Conservation (phyloP, 2,113 vertebrate genomes). For the Asarcornis scutulata region DNA sequence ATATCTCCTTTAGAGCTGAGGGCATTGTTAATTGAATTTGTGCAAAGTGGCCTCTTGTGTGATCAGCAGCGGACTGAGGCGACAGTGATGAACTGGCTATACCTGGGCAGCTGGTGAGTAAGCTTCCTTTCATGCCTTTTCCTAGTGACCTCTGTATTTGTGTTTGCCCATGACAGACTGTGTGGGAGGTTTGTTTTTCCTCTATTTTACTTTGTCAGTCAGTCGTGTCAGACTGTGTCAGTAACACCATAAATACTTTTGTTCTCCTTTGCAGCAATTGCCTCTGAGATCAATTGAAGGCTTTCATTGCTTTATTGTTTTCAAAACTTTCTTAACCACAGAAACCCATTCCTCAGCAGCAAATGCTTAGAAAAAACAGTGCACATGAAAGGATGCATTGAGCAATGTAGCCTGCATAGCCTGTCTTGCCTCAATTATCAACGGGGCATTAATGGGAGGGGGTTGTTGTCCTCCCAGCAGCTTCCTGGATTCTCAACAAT, state of each 20-base stretch:
- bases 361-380: background rate
- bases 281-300: background rate
- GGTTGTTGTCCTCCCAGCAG: background rate
- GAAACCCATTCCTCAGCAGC: background rate
- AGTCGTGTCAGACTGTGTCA: background rate
- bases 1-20: background rate
- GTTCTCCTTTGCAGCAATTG: background rate
- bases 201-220: background rate
- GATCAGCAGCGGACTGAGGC: background rate
- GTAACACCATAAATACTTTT: background rate
- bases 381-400: background rate
- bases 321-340: background rate
- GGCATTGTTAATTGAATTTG: background rate
- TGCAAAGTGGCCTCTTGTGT: background rate
- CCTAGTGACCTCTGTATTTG: background rate
- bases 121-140: conserved; percentile 13
- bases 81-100: background rate
- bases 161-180: background rate
- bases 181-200: conserved; percentile 14
- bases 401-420: background rate
- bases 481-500: background rate
- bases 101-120: background rate
- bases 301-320: background rate
- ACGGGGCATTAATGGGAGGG: background rate
- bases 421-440: background rate